Conservation (phyloP, 2,797 vertebrate species). For the Cynopterus sphinx region DNA sequence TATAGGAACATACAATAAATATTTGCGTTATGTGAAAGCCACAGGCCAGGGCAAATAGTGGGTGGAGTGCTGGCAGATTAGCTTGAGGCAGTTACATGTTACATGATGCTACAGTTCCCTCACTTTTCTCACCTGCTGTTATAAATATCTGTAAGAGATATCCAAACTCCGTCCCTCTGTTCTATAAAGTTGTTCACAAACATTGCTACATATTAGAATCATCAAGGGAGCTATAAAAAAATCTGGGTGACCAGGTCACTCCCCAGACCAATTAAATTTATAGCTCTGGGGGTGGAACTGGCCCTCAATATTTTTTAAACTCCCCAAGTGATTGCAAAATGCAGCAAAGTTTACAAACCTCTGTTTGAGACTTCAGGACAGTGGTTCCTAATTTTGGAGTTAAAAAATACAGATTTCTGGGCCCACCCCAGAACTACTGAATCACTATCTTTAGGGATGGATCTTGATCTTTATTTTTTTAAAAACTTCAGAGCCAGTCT, state of each 20-base stretch:
- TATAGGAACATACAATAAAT: constrained; percentile 34
- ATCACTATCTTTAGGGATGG: not conserved
- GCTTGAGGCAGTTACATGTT: not conserved
- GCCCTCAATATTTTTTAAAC: not conserved
- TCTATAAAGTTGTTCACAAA: not conserved
- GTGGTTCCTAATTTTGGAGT: not conserved
- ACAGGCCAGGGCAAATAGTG: not conserved
- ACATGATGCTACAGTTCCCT: not conserved
- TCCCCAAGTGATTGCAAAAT: not conserved
- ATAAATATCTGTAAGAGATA: not conserved
- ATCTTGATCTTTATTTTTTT: not conserved
- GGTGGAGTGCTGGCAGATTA: not conserved
- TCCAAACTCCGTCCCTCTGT: not conserved
- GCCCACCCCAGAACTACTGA: not conserved
- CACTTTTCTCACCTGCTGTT: not conserved
- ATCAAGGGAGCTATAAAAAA: not conserved
- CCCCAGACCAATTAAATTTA: not conserved
- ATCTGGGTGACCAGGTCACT: not conserved
- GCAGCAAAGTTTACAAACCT: not conserved
- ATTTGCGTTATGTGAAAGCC: not conserved
- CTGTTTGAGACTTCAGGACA: not conserved
- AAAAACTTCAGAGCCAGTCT: not conserved
- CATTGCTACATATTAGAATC: not conserved
- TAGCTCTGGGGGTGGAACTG: not conserved
- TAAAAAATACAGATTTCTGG: not conserved